Base-by-base conservation (phyloP, 2,888 invertebrate species). In the Tinea trinotella region DNA sequence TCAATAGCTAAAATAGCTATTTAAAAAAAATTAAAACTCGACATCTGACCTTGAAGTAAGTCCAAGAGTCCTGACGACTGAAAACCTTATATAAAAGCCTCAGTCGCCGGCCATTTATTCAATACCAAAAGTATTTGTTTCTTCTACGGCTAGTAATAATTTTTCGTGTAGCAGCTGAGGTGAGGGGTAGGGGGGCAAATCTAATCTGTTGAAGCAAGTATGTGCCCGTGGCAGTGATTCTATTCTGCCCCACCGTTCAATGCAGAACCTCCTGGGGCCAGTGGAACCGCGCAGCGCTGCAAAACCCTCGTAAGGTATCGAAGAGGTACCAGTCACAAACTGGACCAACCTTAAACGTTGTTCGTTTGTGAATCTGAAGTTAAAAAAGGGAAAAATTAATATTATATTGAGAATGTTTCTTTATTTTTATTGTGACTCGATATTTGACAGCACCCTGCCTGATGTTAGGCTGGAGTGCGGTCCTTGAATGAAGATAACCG, bases 281-380 rank as follows among this genome's bases (percentile, higher is more conserved):
- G 97, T 97, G 5, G 96, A 97, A 55, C 99, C 99, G 40, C 98
- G 89, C 55, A 99, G 83, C 1, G 98, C 98, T 0, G 96, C 89
- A 84, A 99, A 99, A 1, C 99, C 99, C 76, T 99, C 98, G 76
- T 97, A 98, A 0, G 99, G 99, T 66, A 99, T 96, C 65, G 97
- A 97, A 0, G 98, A 97, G 0, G 98, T 98, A 44, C 99, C 99
- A 6, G 99, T 99, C 57, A 99, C 98, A 84, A 99, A 99, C 82
- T 98, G 97, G 30, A 99, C 88, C 56, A 99, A 87, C 44, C 98
- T 90, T 15, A 99, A 87, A 10, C 98, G 90, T 67, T 98, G 95
- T 74, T 98, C 98, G 78, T 99, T 99, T 57, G 93, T 94, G 75
- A 98, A 98, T 68, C 93, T 90, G 72, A 55, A 67, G 19, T 15